Evolutionary conservation across 2,888 invertebrate genomes (phyloP).

Genomic region (Eupithecia subumbrata): DNA sequence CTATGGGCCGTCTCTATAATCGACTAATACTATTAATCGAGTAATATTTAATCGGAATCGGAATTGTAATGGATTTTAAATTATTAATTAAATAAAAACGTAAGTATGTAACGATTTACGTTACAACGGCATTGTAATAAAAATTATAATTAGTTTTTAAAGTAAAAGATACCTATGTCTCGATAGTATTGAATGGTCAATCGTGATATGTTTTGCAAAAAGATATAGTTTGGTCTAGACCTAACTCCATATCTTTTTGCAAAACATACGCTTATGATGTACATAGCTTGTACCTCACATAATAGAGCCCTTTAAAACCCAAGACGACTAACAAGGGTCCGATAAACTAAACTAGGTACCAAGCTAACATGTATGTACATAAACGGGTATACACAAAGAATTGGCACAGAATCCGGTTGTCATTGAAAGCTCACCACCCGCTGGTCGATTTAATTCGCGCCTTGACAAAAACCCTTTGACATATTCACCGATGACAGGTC

Average conservation of each 20-base stretch:
- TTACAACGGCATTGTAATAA: too few species aligned
- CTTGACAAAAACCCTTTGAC: conserved; percentile 80
- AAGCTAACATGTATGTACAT: not conserved
- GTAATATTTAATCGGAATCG: too few species aligned
- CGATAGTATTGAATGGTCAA: too few species aligned
- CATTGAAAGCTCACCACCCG: conserved; percentile 74
- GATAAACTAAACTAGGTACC: not conserved
- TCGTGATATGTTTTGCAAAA: too few species aligned
- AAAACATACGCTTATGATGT: not conserved
- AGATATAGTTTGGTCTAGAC: too few species aligned
- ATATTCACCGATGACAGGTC: conserved; percentile 75
- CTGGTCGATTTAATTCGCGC: conserved; percentile 79
- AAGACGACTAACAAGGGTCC: not conserved
- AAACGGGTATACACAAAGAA: conserved; percentile 9
- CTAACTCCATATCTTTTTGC: not conserved
- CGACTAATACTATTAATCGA: too few species aligned
- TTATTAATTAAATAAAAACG: too few species aligned
- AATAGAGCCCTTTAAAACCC: not conserved
- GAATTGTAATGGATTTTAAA: too few species aligned
- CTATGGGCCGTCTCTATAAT: too few species aligned
- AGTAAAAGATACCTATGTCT: too few species aligned
- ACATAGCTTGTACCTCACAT: not conserved
- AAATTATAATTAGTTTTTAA: too few species aligned
- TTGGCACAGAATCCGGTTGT: conserved; percentile 56
- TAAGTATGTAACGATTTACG: too few species aligned